phyloP scores from a whole-genome alignment of 2,113 vertebrate species.

The Jaculus jaculus region DNA sequence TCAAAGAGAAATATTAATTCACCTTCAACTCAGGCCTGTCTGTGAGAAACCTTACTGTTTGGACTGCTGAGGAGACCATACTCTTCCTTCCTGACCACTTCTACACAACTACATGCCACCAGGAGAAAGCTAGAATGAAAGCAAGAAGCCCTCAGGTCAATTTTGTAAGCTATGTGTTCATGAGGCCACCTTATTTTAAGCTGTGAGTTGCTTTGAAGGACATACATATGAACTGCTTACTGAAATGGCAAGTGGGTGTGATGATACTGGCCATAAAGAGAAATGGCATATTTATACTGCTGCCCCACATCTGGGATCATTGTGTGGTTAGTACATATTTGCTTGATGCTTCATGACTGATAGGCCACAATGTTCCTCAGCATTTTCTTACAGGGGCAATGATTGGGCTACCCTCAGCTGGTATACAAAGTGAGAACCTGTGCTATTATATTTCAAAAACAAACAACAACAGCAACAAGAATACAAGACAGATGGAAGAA shows the following conservation, averaged over 20 bases:
- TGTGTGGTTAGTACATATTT: not conserved
- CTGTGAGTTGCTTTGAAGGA: not conserved
- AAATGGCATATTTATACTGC: not conserved
- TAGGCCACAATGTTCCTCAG: accelerated
- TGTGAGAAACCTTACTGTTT: not conserved
- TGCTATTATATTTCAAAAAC: not conserved
- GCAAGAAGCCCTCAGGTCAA: not conserved
- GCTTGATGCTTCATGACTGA: not conserved
- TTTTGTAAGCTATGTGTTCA: not conserved
- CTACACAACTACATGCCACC: accelerated
- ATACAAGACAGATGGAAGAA: not conserved
- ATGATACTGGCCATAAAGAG: not conserved
- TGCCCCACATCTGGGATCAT: accelerated
- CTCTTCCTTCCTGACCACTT: not conserved
- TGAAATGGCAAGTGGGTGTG: not conserved
- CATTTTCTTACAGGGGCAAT: accelerated
- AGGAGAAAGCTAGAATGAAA: not conserved
- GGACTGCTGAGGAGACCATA: not conserved
- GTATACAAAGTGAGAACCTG: not conserved
- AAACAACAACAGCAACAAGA: too few relatives aligned
- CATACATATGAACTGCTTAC: not conserved
- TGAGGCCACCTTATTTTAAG: not conserved
- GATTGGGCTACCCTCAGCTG: not conserved
- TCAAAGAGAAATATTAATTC: not conserved
- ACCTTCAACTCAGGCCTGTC: not conserved